Evolutionary conservation across 2,797 vertebrate species (phyloP), one percentile per base, ranked within the genome.

Genomic region (Cryptoprocta ferox): DNA sequence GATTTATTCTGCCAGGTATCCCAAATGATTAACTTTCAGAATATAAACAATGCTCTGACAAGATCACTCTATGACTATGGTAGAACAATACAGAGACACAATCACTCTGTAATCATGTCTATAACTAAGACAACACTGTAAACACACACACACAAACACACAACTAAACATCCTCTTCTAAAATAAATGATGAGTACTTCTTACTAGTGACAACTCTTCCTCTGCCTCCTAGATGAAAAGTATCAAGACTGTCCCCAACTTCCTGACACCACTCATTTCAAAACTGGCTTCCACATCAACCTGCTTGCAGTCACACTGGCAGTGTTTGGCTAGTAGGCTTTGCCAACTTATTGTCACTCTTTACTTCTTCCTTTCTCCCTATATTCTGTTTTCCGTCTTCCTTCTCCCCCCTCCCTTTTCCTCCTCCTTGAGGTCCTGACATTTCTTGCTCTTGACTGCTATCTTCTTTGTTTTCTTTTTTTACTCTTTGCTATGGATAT

Each of bases 401-500:
- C 28, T 76, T 75, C 30, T 76, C 8, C 12, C 6, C 56, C 56
- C 59, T 53, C 50, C 37, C 4, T 48, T 70, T 80, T 30, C n/a
- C 2, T 61, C 39, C 14, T 96, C 2, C 37, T 95, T 88, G 56
- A 81, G 7, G 42, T 88, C 48, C 84, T 92, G 35, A 76, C n/a
- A 19, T 88, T 96, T 48, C n/a, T 92, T 39, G 48, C 48, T 37
- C 87, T 26, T 6, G 39, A 79, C 1, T 94, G 39, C 83, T 86
- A 0, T 81, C 56, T 83, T 92, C 59, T 90, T 93, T 88, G 68
- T 75, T 97, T 95, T 95, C 26, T 89, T 13, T 75, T 88, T 92
- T 76, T 59, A 93, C 35, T 66, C 6, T 86, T 91, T 79, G 26
- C 73, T 96, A 0, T 42, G 35, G 32, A 68, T 73, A 30, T 63